These are phyloP conservation scores for Acanthosoma haemorrhoidale DNA, from an alignment of 2,888 invertebrate genomes.

Conservation along the genomic window DNA sequence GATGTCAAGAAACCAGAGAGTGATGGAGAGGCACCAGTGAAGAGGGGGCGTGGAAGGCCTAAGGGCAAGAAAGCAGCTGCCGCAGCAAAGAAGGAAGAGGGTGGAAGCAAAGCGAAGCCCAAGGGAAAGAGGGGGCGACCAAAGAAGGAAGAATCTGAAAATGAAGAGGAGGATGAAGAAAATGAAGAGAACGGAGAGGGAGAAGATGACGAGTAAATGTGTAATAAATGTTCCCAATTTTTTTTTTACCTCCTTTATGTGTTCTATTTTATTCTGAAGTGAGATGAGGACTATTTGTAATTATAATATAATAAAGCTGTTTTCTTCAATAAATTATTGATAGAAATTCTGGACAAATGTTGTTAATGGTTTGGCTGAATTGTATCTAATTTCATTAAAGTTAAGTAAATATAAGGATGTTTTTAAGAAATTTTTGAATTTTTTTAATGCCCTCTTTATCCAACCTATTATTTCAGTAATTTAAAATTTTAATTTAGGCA, in stretches of 20 bases:
- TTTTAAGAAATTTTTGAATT: background rate
- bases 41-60: slow-evolving; percentile 30
- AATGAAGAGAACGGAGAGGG: slow-evolving; percentile 24
- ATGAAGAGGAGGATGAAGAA: slow-evolving; percentile 26
- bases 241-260: background rate
- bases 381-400: slow-evolving; percentile 11
- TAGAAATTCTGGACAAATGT: slow-evolving; percentile 4
- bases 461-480: no score
- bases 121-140: slow-evolving; percentile 8
- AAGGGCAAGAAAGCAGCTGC: slow-evolving; percentile 18
- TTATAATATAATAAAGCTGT: background rate
- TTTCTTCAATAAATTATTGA: slow-evolving; percentile 7
- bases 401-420: slow-evolving; percentile 15
- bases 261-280: slow-evolving; percentile 4
- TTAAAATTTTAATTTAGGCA: background rate
- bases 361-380: background rate
- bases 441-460: background rate
- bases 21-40: slow-evolving; percentile 32
- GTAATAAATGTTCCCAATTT: slow-evolving; percentile 19
- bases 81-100: slow-evolving; percentile 3
- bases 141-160: slow-evolving; percentile 18
- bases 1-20: slow-evolving; percentile 13
- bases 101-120: slow-evolving; percentile 21
- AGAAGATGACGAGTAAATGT: slow-evolving; percentile 20
- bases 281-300: slow-evolving; percentile 7